Evolutionary conservation across 2,888 invertebrate genomes (phyloP).

Genomic region (Atrina japonica): DNA sequence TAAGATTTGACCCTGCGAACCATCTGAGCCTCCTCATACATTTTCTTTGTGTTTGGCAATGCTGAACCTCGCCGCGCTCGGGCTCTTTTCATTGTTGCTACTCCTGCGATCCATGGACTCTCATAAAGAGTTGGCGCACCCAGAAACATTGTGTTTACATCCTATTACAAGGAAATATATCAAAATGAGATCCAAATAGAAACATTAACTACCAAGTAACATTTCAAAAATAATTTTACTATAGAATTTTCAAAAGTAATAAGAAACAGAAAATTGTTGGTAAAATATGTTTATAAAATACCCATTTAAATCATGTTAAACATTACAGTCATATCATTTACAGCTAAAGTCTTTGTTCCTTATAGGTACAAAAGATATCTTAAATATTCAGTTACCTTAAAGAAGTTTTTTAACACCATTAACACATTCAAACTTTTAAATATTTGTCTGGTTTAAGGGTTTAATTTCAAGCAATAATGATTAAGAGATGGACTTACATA

Average conservation of each 20-base stretch:
- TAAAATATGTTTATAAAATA: too few species aligned
- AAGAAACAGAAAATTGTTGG: neutral
- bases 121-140: conserved; percentile 68
- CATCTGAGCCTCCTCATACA: conserved; percentile 99
- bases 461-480: too few species aligned
- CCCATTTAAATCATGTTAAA: too few species aligned
- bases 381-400: too few species aligned
- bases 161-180: conserved; percentile 78
- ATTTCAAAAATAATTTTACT: too few species aligned
- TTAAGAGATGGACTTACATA: conserved; percentile 79
- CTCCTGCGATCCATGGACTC: conserved; percentile 66
- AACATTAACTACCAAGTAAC: neutral
- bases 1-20: conserved; percentile 98
- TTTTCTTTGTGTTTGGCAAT: conserved; percentile 97
- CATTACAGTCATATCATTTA: too few species aligned
- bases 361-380: too few species aligned
- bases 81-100: conserved; percentile 75
- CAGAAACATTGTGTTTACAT: conserved; percentile 81
- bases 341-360: too few species aligned
- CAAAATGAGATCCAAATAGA: neutral
- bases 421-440: too few species aligned
- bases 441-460: too few species aligned
- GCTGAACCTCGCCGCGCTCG: conserved; percentile 84
- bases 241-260: neutral
- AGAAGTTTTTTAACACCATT: too few species aligned